A percentile compares a stretch with the other conserved stretches of the same genome.
These are phyloP conservation scores for Laothoe populi DNA, from an alignment of 2,888 invertebrate genomes.

Conservation along the genomic window DNA sequence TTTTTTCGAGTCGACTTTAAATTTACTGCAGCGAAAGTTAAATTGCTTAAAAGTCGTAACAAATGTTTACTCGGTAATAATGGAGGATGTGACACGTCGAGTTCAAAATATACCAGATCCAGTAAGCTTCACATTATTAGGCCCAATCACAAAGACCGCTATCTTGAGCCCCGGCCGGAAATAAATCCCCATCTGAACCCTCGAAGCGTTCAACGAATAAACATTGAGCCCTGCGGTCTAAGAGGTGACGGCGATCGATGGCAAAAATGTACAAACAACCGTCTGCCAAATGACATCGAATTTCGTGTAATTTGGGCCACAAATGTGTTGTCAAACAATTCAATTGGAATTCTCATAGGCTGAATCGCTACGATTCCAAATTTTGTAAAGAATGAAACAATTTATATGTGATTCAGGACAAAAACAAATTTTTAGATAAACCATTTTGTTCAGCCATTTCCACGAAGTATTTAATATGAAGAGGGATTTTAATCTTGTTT, in stretches of 20 bases:
- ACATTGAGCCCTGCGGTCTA: slow-evolving; percentile 68
- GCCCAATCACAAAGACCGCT: slow-evolving; percentile 61
- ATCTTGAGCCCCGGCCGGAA: slow-evolving; percentile 63
- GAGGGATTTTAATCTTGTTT: slow-evolving; percentile 41
- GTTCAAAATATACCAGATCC: slow-evolving; percentile 40
- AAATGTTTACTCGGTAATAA: slow-evolving; percentile 1
- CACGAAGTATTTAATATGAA: slow-evolving; percentile 18
- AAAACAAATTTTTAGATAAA: slow-evolving; percentile 4
- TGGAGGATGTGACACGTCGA: slow-evolving; percentile 28
- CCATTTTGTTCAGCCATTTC: slow-evolving; percentile 2
- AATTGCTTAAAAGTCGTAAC: not conserved
- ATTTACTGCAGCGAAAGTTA: not conserved
- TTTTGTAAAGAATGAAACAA: slow-evolving; percentile 2
- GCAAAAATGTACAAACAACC: slow-evolving; percentile 60
- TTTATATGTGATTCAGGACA: not conserved
- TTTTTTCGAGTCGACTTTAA: not conserved
- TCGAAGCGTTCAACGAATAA: slow-evolving; percentile 63
- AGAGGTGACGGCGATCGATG: slow-evolving; percentile 58
- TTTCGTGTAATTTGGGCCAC: slow-evolving; percentile 57
- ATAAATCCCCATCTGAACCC: slow-evolving; percentile 70
- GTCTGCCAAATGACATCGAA: slow-evolving; percentile 54
- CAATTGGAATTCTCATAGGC: slow-evolving; percentile 55
- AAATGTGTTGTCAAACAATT: slow-evolving; percentile 53
- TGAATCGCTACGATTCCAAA: not conserved
- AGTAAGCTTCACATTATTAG: slow-evolving; percentile 56